Evolutionary conservation across 2,797 vertebrate genomes (phyloP).

Genomic region (Lagocephalus sceleratus): DNA sequence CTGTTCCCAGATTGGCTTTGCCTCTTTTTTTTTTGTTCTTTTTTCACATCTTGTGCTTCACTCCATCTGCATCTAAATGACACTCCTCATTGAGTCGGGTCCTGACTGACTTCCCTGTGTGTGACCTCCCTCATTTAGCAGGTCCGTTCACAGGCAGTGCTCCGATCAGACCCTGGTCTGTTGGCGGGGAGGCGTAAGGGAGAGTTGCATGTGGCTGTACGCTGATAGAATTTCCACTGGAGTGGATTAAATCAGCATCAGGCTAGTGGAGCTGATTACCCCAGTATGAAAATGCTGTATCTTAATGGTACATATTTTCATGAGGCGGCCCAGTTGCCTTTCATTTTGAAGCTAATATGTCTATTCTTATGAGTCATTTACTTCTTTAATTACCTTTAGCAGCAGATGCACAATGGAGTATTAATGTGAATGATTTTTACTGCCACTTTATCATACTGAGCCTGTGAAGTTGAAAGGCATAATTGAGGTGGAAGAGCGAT

Average conservation of each 20-base stretch:
- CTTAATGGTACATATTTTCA: slow-evolving; percentile 99
- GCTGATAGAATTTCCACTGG: slow-evolving; percentile 95
- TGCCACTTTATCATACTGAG: slow-evolving; percentile 98
- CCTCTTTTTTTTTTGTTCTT: slow-evolving; percentile 39
- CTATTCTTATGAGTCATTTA: slow-evolving; percentile 99
- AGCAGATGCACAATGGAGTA: slow-evolving; percentile 99
- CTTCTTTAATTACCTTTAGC: slow-evolving; percentile 99
- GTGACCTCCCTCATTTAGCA: slow-evolving; percentile 59
- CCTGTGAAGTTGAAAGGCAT: slow-evolving; percentile 97
- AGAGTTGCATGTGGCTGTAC: slow-evolving; percentile 87
- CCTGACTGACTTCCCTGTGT: slow-evolving; percentile 47
- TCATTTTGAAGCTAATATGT: slow-evolving; percentile 99
- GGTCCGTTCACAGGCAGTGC: slow-evolving; percentile 81
- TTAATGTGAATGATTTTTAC: slow-evolving; percentile 99
- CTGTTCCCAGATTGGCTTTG: slow-evolving; percentile 61
- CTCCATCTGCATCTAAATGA: slow-evolving; percentile 62
- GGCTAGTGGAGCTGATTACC: slow-evolving; percentile 94
- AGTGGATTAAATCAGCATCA: slow-evolving; percentile 99
- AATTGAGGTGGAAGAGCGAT: slow-evolving; percentile 99
- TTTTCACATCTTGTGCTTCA: slow-evolving; percentile 12
- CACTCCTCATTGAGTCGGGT: slow-evolving; percentile 39
- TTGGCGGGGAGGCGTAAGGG: slow-evolving; percentile 76
- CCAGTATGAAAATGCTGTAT: slow-evolving; percentile 93
- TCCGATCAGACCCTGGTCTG: slow-evolving; percentile 81
- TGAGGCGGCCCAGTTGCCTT: slow-evolving; percentile 94